phyloP scores from a whole-genome alignment of 1,140 invertebrate genomes.

The Brachionus calyciflorus region DNA sequence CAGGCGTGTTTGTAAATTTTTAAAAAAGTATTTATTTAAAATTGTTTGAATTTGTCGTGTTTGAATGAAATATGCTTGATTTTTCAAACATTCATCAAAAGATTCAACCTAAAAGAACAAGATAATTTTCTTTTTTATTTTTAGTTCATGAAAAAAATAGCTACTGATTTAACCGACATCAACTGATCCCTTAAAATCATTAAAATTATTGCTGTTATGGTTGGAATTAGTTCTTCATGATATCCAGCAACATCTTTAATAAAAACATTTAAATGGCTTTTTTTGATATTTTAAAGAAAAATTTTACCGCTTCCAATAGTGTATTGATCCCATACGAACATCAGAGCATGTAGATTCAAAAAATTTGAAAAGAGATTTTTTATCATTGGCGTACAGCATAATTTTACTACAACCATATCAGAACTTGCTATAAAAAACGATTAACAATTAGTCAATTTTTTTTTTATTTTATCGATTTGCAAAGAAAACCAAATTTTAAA shows the following conservation, averaged over 20 bases:
- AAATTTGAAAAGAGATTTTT: constrained; percentile 17
- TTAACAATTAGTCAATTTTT: background rate
- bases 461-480: background rate
- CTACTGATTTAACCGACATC: background rate
- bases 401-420: constrained; percentile 1
- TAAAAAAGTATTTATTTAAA: constrained; percentile 28
- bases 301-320: constrained; percentile 28
- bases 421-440: background rate
- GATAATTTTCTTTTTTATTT: too few relatives aligned
- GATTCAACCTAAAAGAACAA: too few relatives aligned
- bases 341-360: constrained; percentile 1
- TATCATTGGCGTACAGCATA: constrained; percentile 18
- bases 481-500: too few relatives aligned
- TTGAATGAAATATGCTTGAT: constrained; percentile 12
- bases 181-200: constrained; percentile 24
- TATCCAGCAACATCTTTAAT: background rate
- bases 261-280: background rate
- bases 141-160: too few relatives aligned
- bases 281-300: background rate
- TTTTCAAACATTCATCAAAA: constrained; percentile 2
- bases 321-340: constrained; percentile 46
- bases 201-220: constrained; percentile 18
- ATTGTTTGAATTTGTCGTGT: constrained; percentile 44
- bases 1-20: constrained; percentile 1
- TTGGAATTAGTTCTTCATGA: constrained; percentile 42